phyloP scores from a whole-genome alignment of 2,113 vertebrate genomes.

The Leucopsar rothschildi region DNA sequence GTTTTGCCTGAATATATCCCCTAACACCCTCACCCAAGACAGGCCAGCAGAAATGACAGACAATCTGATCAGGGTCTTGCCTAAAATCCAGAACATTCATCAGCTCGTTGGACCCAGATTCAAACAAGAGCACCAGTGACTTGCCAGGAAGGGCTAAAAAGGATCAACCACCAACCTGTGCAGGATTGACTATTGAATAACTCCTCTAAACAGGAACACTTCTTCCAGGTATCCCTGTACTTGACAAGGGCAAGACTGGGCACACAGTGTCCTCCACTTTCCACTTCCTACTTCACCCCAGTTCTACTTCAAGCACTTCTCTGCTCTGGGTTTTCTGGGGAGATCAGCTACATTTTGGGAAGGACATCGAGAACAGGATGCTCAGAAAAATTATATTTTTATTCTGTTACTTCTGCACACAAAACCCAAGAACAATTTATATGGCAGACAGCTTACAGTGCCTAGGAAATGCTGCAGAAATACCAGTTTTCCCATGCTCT shows the following conservation, averaged over 20 bases:
- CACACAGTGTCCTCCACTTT: rapidly evolving
- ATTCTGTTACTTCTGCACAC: neutral
- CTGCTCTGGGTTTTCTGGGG: neutral
- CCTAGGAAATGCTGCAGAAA: neutral
- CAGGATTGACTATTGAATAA: neutral
- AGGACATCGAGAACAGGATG: rapidly evolving
- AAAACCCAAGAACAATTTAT: neutral
- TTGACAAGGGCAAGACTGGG: neutral
- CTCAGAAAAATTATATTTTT: neutral
- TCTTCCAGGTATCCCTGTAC: neutral
- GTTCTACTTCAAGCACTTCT: neutral
- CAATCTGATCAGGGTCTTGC: neutral
- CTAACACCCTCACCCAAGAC: rapidly evolving
- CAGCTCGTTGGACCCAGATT: rapidly evolving
- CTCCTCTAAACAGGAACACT: neutral
- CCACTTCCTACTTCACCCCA: neutral
- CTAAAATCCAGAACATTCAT: neutral
- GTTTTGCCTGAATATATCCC: neutral
- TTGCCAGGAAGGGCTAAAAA: neutral
- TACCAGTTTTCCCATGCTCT: neutral
- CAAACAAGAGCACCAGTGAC: neutral
- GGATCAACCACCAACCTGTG: neutral
- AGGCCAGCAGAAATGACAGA: neutral
- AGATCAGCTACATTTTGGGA: neutral
- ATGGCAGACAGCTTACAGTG: neutral